These are phyloP conservation scores for Brachionus angularis DNA, from an alignment of 1,140 invertebrate species.

Conservation along the genomic window DNA sequence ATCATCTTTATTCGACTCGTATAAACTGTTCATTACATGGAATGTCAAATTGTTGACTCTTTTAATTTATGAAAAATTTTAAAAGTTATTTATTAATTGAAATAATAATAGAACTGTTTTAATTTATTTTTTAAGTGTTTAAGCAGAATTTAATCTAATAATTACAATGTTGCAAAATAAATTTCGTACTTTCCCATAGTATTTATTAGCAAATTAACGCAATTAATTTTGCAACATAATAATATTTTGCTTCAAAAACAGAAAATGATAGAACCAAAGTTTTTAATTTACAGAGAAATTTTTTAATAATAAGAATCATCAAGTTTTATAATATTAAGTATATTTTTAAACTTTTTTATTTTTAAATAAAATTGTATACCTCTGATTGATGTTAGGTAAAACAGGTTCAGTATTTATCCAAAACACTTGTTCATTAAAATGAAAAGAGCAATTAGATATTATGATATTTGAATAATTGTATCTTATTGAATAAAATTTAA, in stretches of 20 bases:
- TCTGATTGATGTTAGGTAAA: constrained; percentile 8
- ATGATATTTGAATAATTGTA: constrained; percentile 36
- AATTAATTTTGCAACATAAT: too few relatives aligned
- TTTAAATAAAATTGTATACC: not conserved
- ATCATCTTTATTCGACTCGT: constrained; percentile 70
- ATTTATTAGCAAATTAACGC: too few relatives aligned
- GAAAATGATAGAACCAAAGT: not conserved
- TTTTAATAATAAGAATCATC: too few relatives aligned
- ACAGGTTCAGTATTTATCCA: constrained; percentile 31
- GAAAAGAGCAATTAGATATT: constrained; percentile 29
- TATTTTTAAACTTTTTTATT: too few relatives aligned
- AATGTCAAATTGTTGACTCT: constrained; percentile 52
- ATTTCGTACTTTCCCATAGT: too few relatives aligned
- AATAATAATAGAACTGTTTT: not conserved
- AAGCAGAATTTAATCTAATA: not conserved
- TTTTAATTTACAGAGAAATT: too few relatives aligned
- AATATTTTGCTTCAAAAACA: not conserved
- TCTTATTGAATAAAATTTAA: not conserved
- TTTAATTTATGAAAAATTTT: too few relatives aligned
- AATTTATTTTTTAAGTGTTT: not conserved
- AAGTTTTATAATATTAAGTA: too few relatives aligned
- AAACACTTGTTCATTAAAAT: constrained; percentile 40
- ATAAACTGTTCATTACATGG: constrained; percentile 67
- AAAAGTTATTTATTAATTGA: too few relatives aligned
- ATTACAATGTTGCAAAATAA: not conserved